Evolutionary conservation across 2,888 invertebrate species (phyloP), one percentile per base, ranked within the genome.

Genomic region (Ochlodes sylvanus): DNA sequence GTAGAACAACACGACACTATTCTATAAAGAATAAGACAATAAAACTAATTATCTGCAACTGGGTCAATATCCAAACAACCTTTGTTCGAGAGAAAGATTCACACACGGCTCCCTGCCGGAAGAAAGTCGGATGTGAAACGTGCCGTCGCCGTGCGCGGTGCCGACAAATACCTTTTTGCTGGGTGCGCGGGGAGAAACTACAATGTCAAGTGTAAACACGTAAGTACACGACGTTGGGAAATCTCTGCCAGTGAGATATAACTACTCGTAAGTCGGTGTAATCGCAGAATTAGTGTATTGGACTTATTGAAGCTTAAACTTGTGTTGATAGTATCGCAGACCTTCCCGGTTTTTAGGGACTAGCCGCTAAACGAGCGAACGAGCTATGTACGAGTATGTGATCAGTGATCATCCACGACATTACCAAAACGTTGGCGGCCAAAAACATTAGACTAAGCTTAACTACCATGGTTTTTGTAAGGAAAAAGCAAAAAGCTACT

Each of bases 81-180:
- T 66, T 66, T 66, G 66, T 66, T 63, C 34, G 14, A 32, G 66
- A 54, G 66, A 71, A 70, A 72, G 72, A 76, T 77, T 77, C 77
- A 79, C 78, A 79, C 75, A 21, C 52, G 73, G 72, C 62, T 69
- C 70, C 68, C 63, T 44, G 69, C 68, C 80, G 80, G 85, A 92
- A 86, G 92, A 92, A 92, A 92, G 92, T 93, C 91, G 92, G 92
- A 93, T 92, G 92, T 91, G 92, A 92, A 91, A 86, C 87, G 88
- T 81, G 85, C 84, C 89, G 89, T 89, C n/a, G n/a, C n/a, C n/a
- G n/a, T 7, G 7, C 52, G 21, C n/a, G 10, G 52, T 9, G 32
- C 12, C 65, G 65, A 41, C 66, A 60, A 60, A 66, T 66, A 42
- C 66, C 66, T 66, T 66, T 66, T 66, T 66, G 66, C 61, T 50